Percentiles rank a stretch among this genome's conserved stretches.
Conservation (phyloP, 92 coral and sea anemone species). For the Nematostella vectensis region DNA sequence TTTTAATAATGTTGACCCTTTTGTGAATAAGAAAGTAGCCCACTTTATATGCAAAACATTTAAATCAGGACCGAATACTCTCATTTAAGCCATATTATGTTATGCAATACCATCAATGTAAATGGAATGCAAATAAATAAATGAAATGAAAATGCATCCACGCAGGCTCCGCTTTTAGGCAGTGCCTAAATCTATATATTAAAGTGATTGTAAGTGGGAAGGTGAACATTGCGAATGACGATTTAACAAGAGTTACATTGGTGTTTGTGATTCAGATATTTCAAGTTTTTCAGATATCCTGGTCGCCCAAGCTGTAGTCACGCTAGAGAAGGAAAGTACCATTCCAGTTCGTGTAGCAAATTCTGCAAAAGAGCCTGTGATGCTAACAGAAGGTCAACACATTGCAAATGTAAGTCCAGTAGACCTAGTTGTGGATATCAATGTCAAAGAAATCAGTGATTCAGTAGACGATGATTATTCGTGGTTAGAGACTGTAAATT, state of each 20-base stretch:
- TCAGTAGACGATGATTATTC: background rate
- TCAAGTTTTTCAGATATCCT: background rate
- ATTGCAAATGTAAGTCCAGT: background rate
- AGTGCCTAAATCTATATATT: too few species aligned
- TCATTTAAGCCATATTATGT: too few species aligned
- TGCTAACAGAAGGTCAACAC: background rate
- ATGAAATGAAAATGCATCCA: too few species aligned
- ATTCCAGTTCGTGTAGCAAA: background rate
- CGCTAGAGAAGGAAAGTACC: background rate
- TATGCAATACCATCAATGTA: too few species aligned
- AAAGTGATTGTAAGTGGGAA: background rate
- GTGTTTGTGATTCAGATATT: constrained; percentile 4
- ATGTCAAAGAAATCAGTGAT: background rate
- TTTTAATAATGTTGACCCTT: too few species aligned
- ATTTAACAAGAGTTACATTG: background rate
- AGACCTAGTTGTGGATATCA: background rate
- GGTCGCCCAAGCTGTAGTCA: background rate
- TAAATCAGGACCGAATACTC: too few species aligned
- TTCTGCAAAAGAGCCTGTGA: background rate
- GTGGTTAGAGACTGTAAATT: constrained; percentile 8
- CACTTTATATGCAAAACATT: too few species aligned
- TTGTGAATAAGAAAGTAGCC: too few species aligned
- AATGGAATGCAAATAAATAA: too few species aligned
- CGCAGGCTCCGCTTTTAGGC: too few species aligned
- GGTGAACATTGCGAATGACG: background rate